Evolutionary conservation across 2,888 invertebrate species (phyloP), one percentile per base, ranked within the genome.

Genomic region (Parelbella ahira): DNA sequence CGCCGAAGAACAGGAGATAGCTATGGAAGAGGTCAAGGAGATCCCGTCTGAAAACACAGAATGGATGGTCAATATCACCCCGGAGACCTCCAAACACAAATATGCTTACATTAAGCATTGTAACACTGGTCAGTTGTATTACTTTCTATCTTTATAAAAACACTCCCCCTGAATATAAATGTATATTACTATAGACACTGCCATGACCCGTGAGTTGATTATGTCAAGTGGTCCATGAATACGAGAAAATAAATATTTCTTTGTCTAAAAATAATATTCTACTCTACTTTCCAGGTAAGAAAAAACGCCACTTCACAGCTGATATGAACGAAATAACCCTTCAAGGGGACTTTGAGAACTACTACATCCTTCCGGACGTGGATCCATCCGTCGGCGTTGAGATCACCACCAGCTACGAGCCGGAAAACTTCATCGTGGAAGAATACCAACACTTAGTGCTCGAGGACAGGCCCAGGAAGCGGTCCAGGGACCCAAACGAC

Each of bases 81-180:
- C 84, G 0, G 84, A 84, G 0, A 74, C 76, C 0, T 44, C 61
- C 0, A 80, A 77, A 19, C 77, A 83, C 0, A 83, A 80, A 21
- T 87, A 86, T 36, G 86, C 86, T 0, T 87, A 83, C 50, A 84
- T 87, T 0, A 84, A 83, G 41, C 86, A 87, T 18, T 79, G 79
- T 44, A 73, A 67, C 21, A 61, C 75, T 0, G 39, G 39, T 39
- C 2, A 30, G 23, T 37, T 4, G 1, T 15, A 15, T 2, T 15
- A 3, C 4, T 4, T 15, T 15, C 15, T 15, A 15, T 3, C 15
- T 15, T 15, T 15, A 15, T 15, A n/a, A n/a, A n/a, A n/a, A n/a
- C n/a, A n/a, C n/a, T n/a, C n/a, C n/a, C n/a, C n/a, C n/a, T n/a
- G n/a, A n/a, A n/a, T n/a, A n/a, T n/a, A n/a, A n/a, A n/a, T n/a